Conservation (phyloP, 1,140 invertebrate genomes). For the Drosophila ohnishii region DNA sequence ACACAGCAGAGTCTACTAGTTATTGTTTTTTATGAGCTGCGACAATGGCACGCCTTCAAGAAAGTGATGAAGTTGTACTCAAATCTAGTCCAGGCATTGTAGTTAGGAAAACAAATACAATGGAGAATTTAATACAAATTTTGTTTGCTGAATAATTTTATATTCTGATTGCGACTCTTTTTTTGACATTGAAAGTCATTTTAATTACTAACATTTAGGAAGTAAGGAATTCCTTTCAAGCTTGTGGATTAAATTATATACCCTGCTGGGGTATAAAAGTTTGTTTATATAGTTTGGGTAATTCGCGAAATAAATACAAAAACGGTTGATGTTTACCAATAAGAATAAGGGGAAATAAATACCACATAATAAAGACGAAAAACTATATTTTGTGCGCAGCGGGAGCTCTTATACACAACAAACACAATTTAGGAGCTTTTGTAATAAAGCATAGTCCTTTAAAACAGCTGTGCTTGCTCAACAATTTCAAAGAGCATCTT, state of each 20-base stretch:
- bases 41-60: constrained; percentile 53
- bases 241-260: too few relatives aligned
- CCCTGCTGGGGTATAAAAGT: too few relatives aligned
- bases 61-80: neutral
- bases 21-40: constrained; percentile 79
- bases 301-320: neutral
- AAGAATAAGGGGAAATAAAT: neutral
- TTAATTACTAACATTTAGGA: neutral
- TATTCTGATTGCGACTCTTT: neutral
- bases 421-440: neutral
- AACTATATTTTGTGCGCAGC: neutral
- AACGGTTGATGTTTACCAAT: neutral
- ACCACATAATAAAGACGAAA: neutral
- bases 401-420: neutral
- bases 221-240: neutral
- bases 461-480: constrained; percentile 1
- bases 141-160: neutral
- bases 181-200: neutral
- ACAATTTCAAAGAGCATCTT: neutral
- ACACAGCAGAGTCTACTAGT: constrained; percentile 38
- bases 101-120: neutral
- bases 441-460: neutral
- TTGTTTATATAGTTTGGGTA: neutral
- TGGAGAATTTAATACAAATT: neutral
- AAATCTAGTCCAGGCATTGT: neutral